Evolutionary conservation across 2,797 vertebrate species (phyloP).

Genomic region (Bufotes viridis): DNA sequence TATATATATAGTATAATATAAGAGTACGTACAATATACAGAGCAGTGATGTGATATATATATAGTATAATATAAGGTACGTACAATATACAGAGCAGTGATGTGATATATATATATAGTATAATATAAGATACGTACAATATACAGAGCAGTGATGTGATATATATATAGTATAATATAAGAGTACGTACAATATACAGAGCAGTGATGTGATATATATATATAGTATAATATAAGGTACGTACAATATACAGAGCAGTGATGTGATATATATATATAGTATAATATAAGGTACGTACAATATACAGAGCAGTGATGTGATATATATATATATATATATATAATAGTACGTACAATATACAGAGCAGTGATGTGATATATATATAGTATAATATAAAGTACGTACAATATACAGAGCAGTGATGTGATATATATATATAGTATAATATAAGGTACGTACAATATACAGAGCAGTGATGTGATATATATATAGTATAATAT

Average conservation of each 20-base stretch:
- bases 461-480: background rate
- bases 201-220: background rate
- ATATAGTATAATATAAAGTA: background rate
- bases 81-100: background rate
- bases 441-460: background rate
- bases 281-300: background rate
- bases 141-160: conserved; percentile 20
- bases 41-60: background rate
- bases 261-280: background rate
- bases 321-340: too few relatives aligned
- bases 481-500: too few relatives aligned
- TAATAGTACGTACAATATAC: background rate
- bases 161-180: background rate
- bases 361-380: background rate
- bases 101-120: background rate
- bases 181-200: background rate
- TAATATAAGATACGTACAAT: background rate
- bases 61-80: background rate
- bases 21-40: background rate
- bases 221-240: background rate
- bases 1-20: background rate
- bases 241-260: background rate
- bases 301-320: too few relatives aligned
- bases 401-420: background rate
- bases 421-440: background rate